Base-by-base conservation (phyloP, 2,888 invertebrate species). In the Idaea straminata region DNA sequence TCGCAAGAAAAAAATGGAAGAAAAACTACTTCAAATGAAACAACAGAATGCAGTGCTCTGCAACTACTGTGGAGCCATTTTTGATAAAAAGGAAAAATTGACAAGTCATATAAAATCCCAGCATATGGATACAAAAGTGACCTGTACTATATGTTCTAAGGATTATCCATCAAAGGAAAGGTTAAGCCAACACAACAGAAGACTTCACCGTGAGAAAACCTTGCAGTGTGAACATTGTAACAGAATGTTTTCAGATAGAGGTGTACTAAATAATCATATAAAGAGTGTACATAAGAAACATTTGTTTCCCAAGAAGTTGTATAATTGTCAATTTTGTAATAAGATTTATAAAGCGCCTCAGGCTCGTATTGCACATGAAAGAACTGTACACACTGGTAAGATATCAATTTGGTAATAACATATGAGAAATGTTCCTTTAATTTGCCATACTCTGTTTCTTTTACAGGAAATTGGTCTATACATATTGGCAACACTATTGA, bases 321-420 rank as follows among this genome's bases (percentile, higher is more conserved):
- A 73, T 72, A 36, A 76, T n/a, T 93, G 93, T 79, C 85, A 86
- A 75, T 79, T 85, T 63, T 93, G 93, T 77, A 80, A 86, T 59
- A 92, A 91, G 73, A 80, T 76, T 5, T 93, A 91, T 70, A 85
- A 85, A 69, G 89, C 86, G 74, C 73, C 81, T 3, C 91, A 92
- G 68, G 89, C 91, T 62, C 83, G 88, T 15, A 66, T 83, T 61
- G 83, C 93, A 15, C 93, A 93, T 77, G 89, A 91, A 63, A 82
- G 93, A 81, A 90, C 93, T 61, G 87, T 81, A 15, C 93, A 93
- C 69, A 92, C 93, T 81, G 93, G 93, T 93, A 81, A 72, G 61
- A 35, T 6, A 36, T 36, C 0, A 36, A 36, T 10, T 36, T 36
- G 0, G 10, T 36, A 7, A 36, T 36, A 4, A 7, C 3, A 1